Conservation (phyloP, 2,888 invertebrate species). For the Orthosia incerta region DNA sequence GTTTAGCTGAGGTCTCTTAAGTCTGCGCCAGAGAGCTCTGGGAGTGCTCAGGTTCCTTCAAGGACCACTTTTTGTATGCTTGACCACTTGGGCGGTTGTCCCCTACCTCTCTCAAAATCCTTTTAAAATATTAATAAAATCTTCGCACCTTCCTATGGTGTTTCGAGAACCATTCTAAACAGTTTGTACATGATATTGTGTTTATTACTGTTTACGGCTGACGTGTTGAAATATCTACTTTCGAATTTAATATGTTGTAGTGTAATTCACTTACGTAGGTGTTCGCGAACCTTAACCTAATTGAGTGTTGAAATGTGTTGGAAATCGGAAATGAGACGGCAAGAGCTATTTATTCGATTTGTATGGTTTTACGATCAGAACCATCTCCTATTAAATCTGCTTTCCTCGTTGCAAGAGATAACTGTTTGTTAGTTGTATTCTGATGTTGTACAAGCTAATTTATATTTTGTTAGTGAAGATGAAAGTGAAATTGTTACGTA, state of each 20-base stretch:
- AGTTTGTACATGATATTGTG: slow-evolving; percentile 7
- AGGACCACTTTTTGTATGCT: too few species aligned
- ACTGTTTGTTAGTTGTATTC: slow-evolving; percentile 26
- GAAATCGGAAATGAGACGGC: slow-evolving; percentile 26
- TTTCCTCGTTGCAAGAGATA: slow-evolving; percentile 30
- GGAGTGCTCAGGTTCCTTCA: too few species aligned
- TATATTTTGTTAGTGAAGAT: slow-evolving; percentile 74
- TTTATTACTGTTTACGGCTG: slow-evolving; percentile 18
- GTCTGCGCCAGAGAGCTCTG: too few species aligned
- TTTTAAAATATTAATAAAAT: too few species aligned
- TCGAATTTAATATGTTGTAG: slow-evolving; percentile 30
- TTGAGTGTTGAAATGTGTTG: slow-evolving; percentile 42
- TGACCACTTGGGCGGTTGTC: too few species aligned
- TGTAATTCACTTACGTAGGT: slow-evolving; percentile 24
- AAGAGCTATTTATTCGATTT: not conserved
- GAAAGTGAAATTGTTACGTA: slow-evolving; percentile 78
- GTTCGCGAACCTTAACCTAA: slow-evolving; percentile 31
- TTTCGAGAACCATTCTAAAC: slow-evolving; percentile 1
- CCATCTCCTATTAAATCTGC: not conserved
- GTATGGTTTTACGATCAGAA: slow-evolving; percentile 15
- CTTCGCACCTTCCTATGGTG: not conserved
- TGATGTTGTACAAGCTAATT: slow-evolving; percentile 61
- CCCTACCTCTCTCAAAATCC: accelerated
- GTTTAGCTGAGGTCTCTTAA: too few species aligned
- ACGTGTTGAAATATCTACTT: slow-evolving; percentile 43